Evolutionary conservation across 2,888 invertebrate genomes (phyloP).

Genomic region (Agriopis marginaria): DNA sequence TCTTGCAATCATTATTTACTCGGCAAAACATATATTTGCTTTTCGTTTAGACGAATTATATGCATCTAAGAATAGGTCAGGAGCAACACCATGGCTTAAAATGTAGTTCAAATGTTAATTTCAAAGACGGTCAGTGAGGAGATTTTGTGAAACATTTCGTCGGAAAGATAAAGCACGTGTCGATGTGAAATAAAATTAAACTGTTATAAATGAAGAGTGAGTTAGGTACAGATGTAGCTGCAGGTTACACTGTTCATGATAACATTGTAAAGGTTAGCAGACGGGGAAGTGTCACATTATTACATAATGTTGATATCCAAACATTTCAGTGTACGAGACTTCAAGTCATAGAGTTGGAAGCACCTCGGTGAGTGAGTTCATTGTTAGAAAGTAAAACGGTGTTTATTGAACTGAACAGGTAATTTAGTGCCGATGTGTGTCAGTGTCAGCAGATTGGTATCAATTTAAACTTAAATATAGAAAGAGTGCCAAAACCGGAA

Average conservation of each 20-base stretch:
- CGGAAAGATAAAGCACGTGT: conserved; percentile 43
- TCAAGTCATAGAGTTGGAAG: conserved; percentile 54
- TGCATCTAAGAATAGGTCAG: too few relatives aligned
- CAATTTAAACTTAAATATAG: conserved; percentile 65
- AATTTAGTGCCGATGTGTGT: conserved; percentile 55
- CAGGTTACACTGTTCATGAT: conserved; percentile 38
- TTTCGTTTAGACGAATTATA: too few relatives aligned
- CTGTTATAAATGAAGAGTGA: conserved; percentile 44
- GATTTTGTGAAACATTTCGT: conserved; percentile 34
- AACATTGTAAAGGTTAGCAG: conserved; percentile 48
- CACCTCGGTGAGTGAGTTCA: conserved; percentile 45
- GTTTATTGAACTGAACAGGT: conserved; percentile 48
- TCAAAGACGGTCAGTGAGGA: neutral
- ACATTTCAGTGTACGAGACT: conserved; percentile 49
- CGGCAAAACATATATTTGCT: too few relatives aligned
- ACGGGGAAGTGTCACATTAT: conserved; percentile 48
- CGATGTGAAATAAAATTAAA: conserved; percentile 42
- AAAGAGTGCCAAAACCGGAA: conserved; percentile 83
- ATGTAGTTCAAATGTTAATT: neutral
- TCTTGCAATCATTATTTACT: neutral
- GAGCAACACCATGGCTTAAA: neutral
- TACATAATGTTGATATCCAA: conserved; percentile 42
- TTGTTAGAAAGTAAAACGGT: conserved; percentile 57
- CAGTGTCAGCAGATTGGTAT: conserved; percentile 61
- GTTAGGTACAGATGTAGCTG: conserved; percentile 43